phyloP scores from a whole-genome alignment of 2,797 vertebrate genomes.

The Enteromius fasciolatus region DNA sequence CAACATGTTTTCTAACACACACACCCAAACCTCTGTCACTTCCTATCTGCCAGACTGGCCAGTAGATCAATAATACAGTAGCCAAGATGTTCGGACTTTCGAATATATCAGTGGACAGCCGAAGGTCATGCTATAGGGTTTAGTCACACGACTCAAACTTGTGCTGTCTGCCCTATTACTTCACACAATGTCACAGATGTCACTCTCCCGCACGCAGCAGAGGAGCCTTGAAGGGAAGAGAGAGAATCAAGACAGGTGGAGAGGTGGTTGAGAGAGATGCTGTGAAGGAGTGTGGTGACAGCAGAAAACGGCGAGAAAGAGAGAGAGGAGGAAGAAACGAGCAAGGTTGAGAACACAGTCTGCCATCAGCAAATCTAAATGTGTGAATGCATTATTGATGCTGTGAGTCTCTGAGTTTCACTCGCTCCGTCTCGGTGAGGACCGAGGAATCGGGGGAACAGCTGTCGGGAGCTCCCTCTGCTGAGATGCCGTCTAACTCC shows the following conservation, averaged over 20 bases:
- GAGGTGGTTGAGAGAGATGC: constrained; percentile 13
- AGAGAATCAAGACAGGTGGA: constrained; percentile 40
- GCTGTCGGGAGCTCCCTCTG: constrained; percentile 59
- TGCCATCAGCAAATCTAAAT: constrained; percentile 74
- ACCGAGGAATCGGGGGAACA: constrained; percentile 67
- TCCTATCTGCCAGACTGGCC: constrained; percentile 35
- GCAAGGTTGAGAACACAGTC: constrained; percentile 64
- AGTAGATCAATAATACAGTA: constrained; percentile 48
- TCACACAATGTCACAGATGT: constrained; percentile 40
- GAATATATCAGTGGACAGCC: constrained; percentile 44
- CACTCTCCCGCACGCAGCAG: constrained; percentile 27
- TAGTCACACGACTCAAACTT: constrained; percentile 28
- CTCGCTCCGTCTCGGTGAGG: constrained; percentile 70
- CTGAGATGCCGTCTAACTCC: constrained; percentile 41
- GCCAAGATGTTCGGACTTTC: constrained; percentile 25
- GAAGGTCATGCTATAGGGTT: constrained; percentile 37
- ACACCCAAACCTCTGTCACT: constrained; percentile 22
- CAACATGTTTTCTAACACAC: constrained; percentile 18
- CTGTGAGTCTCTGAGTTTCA: constrained; percentile 73
- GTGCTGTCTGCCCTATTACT: constrained; percentile 31
- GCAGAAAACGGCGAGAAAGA: constrained; percentile 49
- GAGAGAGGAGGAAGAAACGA: constrained; percentile 57
- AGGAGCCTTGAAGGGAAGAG: constrained; percentile 32
- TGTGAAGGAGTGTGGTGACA: constrained; percentile 48
- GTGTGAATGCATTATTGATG: constrained; percentile 84